Base-by-base conservation (phyloP, 2,888 invertebrate species). In the Ophraella communa region DNA sequence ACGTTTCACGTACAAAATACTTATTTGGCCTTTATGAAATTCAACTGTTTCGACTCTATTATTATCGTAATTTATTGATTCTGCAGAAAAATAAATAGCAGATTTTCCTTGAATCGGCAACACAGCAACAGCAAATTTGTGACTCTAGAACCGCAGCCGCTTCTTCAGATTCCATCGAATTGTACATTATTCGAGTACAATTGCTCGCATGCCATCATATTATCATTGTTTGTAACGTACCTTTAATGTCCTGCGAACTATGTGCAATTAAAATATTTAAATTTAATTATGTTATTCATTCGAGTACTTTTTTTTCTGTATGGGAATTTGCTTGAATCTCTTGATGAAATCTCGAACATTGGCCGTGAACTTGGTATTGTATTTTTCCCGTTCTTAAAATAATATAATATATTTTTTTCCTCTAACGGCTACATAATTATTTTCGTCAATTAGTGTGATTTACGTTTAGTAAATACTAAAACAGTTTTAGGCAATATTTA, bases 191-290 rank as follows among this genome's bases (percentile, higher is more conserved):
- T 64, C 61, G 61, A 47, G 44, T 23, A 11, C 39, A 59, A 66
- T 66, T 51, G 51, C 52, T 66, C 21, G 49, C 60, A 55, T 56
- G 54, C 62, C 51, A 39, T 49, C 54, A 49, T 39, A 49, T 51
- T 67, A 61, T 58, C 57, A 65, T 67, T 65, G 62, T 65, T 62
- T 65, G 63, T 65, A 62, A 62, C 49, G 52, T 45, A 56, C 47
- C 49, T 65, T 47, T 57, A 57, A 57, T 27, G 55, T 56, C 49
- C 57, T 51, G 62, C 60, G 65, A 60, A 63, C 44, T 49, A 53
- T 56, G 23, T n/a, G 52, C 59, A 69, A 69, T 69, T 69, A 69
- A 67, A 69, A 65, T 69, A 67, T 69, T 69, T 65, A 67, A 67
- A 67, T 69, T 69, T 67, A 67, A 67, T 69, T 65, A 62, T 61